A percentile compares a stretch with the other conserved stretches of the same genome.
These are phyloP conservation scores for Apodemus speciosus DNA, from an alignment of 2,113 vertebrate genomes.

Conservation along the genomic window DNA sequence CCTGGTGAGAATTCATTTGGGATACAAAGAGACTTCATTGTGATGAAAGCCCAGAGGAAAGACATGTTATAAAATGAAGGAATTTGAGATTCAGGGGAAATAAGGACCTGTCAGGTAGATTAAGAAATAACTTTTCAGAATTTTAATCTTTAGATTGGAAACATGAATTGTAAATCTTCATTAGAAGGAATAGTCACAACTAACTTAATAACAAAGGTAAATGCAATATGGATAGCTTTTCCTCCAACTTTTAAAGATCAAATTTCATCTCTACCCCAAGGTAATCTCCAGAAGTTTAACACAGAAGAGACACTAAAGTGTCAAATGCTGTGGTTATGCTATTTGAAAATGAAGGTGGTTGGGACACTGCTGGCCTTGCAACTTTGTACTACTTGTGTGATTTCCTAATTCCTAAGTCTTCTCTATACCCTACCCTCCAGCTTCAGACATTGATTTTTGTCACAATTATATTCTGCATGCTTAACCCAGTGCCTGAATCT, in stretches of 20 bases:
- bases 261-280: neutral
- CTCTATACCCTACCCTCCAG: neutral
- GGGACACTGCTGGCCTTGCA: neutral
- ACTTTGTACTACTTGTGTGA: neutral
- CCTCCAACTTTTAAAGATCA: constrained; percentile 5
- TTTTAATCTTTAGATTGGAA: constrained; percentile 30
- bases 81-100: constrained; percentile 43
- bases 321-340: neutral
- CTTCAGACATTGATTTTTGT: constrained; percentile 2
- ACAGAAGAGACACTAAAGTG: neutral
- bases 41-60: constrained; percentile 48
- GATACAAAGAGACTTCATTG: constrained; percentile 29
- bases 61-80: constrained; percentile 19
- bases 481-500: neutral
- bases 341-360: neutral
- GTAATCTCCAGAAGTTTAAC: constrained; percentile 7
- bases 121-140: constrained; percentile 59
- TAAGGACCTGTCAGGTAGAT: constrained; percentile 44
- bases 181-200: constrained; percentile 38
- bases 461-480: neutral
- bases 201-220: constrained; percentile 19
- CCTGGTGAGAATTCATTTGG: constrained; percentile 51
- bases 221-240: neutral
- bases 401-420: constrained; percentile 2
- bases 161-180: constrained; percentile 38